A percentile compares a stretch with the other conserved stretches of the same genome.
Conservation (phyloP, 37 sponge, comb jelly and placozoan genomes). For the Trichoplax adhaerens region DNA sequence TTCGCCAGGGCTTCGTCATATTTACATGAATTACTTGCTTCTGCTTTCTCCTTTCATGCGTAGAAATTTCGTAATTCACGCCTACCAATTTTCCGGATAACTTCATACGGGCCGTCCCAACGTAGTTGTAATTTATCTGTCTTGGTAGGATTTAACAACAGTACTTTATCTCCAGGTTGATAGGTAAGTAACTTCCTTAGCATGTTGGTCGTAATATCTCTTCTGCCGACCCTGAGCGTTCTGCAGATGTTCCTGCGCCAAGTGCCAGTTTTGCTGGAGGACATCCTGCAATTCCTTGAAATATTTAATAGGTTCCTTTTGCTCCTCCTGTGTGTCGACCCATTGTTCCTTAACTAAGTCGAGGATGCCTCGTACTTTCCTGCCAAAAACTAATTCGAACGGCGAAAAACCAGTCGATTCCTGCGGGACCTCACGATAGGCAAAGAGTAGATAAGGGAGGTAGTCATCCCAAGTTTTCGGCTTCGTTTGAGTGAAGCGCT, state of each 20-base stretch:
- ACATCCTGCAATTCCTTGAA: constrained; percentile 13
- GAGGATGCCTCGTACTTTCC: constrained; percentile 24
- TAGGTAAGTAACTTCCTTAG: constrained; percentile 9
- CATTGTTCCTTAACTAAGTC: constrained; percentile 29
- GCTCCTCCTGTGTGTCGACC: constrained; percentile 2
- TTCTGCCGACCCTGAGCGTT: constrained; percentile 24
- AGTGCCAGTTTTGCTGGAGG: constrained; percentile 1
- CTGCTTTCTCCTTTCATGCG: constrained; percentile 11
- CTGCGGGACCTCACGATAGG: constrained; percentile 35
- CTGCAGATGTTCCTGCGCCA: constrained; percentile 12
- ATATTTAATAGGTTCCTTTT: constrained; percentile 18
- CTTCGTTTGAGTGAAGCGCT: background rate
- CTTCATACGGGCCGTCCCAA: constrained; percentile 23
- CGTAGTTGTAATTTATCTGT: constrained; percentile 14
- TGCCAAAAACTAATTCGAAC: constrained; percentile 39
- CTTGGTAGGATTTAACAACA: constrained; percentile 15
- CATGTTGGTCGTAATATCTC: constrained; percentile 15
- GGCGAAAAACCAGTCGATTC: constrained; percentile 27
- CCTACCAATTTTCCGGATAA: constrained; percentile 5
- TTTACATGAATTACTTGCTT: constrained; percentile 25
- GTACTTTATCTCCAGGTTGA: constrained; percentile 21
- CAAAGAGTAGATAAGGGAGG: constrained; percentile 30
- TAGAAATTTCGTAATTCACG: constrained; percentile 23
- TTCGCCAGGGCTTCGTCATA: constrained; percentile 20
- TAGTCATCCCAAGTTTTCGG: constrained; percentile 10